phyloP scores from a whole-genome alignment of 53 echinoderm and acorn worm species.

The Holothuria leucospilota region DNA sequence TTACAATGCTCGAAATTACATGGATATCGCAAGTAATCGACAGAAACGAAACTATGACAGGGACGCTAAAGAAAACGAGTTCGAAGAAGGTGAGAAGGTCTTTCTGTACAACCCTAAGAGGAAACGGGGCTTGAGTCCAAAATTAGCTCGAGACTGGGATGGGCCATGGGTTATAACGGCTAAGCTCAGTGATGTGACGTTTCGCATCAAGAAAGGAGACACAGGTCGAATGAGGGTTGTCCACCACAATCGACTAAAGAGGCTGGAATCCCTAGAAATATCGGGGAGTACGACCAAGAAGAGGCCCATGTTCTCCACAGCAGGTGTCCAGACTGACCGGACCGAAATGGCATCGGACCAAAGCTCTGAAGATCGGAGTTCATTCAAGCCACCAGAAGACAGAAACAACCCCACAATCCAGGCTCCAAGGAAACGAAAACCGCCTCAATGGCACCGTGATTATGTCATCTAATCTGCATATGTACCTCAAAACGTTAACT shows the following conservation, averaged over 20 bases:
- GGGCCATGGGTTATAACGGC: slow-evolving; percentile 1
- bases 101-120: slow-evolving; percentile 12
- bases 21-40: not conserved
- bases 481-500: no score
- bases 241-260: slow-evolving; percentile 9
- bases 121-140: slow-evolving; percentile 27
- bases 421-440: not conserved
- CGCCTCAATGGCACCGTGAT: slow-evolving; percentile 4
- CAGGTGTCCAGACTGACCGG: not conserved
- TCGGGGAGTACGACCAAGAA: not conserved
- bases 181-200: slow-evolving; percentile 18
- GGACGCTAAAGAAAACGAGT: not conserved
- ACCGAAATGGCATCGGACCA: no score
- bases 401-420: no score
- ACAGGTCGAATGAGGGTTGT: not conserved
- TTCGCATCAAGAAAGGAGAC: not conserved
- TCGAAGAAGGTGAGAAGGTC: slow-evolving; percentile 11
- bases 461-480: not conserved
- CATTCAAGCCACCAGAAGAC: no score
- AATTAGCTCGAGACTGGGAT: not conserved
- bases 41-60: slow-evolving; percentile 24
- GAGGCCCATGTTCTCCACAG: not conserved
- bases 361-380: no score
- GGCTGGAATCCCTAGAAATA: not conserved
- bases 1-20: not conserved